Evolutionary conservation across 2,797 vertebrate genomes (phyloP).

Genomic region (Pangasius sanitwongsei): DNA sequence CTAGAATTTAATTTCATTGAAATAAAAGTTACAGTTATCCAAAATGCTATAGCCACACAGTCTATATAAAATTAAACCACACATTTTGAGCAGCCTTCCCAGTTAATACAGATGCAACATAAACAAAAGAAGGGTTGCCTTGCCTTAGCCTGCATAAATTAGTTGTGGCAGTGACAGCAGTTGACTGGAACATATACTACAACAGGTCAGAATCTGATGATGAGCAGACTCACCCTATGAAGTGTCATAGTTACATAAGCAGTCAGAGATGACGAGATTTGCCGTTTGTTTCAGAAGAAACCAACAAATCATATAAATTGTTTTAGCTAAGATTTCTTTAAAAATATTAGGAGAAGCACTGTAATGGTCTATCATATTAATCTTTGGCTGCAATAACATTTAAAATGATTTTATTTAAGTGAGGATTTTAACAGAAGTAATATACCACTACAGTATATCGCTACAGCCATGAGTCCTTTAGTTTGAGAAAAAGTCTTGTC

Average conservation of each 20-base stretch:
- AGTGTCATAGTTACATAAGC: not conserved
- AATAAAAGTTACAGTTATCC: no score
- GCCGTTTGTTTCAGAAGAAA: not conserved
- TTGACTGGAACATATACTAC: no score
- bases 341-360: not conserved
- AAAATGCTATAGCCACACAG: no score
- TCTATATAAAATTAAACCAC: no score
- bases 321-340: not conserved
- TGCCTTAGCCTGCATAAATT: not conserved
- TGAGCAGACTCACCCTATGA: no score
- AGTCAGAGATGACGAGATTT: not conserved
- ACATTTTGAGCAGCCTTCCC: no score
- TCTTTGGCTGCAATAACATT: not conserved
- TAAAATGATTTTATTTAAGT: not conserved
- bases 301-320: not conserved
- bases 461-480: not conserved
- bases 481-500: not conserved
- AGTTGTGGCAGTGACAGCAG: not conserved
- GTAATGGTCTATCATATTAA: not conserved
- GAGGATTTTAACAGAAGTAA: not conserved
- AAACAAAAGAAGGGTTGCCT: not conserved
- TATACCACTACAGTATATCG: not conserved
- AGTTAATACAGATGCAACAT: no score
- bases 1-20: not conserved
- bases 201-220: no score